Percentiles rank a stretch among this genome's conserved stretches.
These are phyloP conservation scores for Brachymystax lenok DNA, from an alignment of 2,797 vertebrate genomes.

Conservation along the genomic window DNA sequence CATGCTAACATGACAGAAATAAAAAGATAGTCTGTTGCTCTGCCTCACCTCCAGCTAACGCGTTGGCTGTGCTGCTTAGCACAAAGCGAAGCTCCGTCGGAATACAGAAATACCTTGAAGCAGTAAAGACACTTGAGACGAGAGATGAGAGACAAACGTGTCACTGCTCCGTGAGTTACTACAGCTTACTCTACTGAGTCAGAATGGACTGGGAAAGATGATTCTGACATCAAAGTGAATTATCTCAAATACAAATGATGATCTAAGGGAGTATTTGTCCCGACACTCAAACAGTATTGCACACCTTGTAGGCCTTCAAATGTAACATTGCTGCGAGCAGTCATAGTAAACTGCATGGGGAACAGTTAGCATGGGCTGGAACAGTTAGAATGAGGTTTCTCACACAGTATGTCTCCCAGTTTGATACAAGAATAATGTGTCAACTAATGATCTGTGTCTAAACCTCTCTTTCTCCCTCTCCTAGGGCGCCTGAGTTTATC, in stretches of 20 bases:
- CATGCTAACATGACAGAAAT: conserved; percentile 45
- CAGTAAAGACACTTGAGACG: conserved; percentile 55
- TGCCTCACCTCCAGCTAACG: conserved; percentile 46
- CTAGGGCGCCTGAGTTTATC: background rate
- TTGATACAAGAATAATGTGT: conserved; percentile 64
- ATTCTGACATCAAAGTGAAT: background rate
- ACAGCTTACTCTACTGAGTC: background rate
- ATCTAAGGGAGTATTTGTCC: background rate
- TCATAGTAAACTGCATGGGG: background rate
- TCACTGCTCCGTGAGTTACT: conserved; percentile 33
- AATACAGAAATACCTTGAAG: conserved; percentile 64
- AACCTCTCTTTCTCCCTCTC: conserved; percentile 53
- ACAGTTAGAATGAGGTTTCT: conserved; percentile 63
- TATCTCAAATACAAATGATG: background rate
- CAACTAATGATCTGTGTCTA: conserved; percentile 59
- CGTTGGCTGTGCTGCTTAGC: conserved; percentile 32
- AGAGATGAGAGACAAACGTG: conserved; percentile 45
- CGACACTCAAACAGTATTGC: background rate
- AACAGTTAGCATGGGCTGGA: background rate
- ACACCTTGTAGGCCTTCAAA: background rate
- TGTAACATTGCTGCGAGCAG: too few relatives aligned
- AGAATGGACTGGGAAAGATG: background rate
- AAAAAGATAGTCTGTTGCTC: conserved; percentile 43
- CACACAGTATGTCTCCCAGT: conserved; percentile 69
- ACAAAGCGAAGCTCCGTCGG: conserved; percentile 23